These are phyloP conservation scores for Drosophila elegans DNA, from an alignment of 1,140 invertebrate genomes.

Conservation along the genomic window DNA sequence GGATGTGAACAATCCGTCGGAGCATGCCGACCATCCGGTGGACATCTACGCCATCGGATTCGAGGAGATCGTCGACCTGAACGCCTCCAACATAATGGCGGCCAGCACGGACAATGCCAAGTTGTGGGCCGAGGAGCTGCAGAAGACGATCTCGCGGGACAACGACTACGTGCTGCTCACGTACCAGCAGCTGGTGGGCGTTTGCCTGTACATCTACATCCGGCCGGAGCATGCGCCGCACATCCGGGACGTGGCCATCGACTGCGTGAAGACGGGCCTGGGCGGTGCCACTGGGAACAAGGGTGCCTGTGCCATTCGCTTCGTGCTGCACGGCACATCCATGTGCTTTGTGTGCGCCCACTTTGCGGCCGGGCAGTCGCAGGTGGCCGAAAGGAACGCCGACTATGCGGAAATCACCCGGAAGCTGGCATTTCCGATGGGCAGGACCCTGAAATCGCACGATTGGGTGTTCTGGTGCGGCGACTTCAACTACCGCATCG, in stretches of 20 bases:
- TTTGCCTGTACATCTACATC: conserved; percentile 98
- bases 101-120: conserved; percentile 98
- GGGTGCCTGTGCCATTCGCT: conserved; percentile 97
- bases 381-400: conserved; percentile 95
- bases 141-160: conserved; percentile 94
- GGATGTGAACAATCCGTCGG: conserved; percentile 85
- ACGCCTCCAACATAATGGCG: conserved; percentile 99
- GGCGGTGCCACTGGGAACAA: conserved; percentile 98
- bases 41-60: conserved; percentile 99
- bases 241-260: conserved; percentile 96
- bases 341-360: conserved; percentile 99
- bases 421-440: conserved; percentile 97
- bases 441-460: conserved; percentile 95
- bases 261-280: conserved; percentile 98
- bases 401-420: conserved; percentile 98
- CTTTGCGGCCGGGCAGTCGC: conserved; percentile 98
- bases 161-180: conserved; percentile 96
- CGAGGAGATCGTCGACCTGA: conserved; percentile 99
- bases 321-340: conserved; percentile 96
- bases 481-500: conserved; percentile 99
- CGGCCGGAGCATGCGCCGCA: conserved; percentile 93
- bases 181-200: conserved; percentile 98
- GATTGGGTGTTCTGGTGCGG: conserved; percentile 99
- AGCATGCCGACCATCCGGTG: conserved; percentile 87
- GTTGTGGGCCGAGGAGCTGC: conserved; percentile 97